phyloP scores from a whole-genome alignment of 2,113 vertebrate genomes.

The Choloepus hoffmanni region DNA sequence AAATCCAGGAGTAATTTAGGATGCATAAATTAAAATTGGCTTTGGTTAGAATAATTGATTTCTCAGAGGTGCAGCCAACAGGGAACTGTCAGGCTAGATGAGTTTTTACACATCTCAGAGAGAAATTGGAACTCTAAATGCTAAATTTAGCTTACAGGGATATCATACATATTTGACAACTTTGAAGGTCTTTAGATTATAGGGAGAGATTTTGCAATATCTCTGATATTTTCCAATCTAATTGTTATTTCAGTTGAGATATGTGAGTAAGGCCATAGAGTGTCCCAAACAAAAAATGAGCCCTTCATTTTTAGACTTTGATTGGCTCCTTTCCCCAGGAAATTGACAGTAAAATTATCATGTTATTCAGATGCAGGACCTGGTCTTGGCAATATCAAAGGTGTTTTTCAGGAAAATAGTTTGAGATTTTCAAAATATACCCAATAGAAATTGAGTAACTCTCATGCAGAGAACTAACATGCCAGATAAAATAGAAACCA shows the following conservation, averaged over 20 bases:
- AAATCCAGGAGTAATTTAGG: conserved; percentile 80
- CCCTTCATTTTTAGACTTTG: conserved; percentile 47
- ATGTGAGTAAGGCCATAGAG: not conserved
- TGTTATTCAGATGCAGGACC: not conserved
- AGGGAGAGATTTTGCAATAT: conserved; percentile 1
- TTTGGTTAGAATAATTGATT: conserved; percentile 84
- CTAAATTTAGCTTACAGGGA: conserved; percentile 81
- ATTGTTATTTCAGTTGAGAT: conserved; percentile 34
- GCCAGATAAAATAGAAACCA: not conserved
- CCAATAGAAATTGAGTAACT: not conserved
- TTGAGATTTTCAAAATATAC: conserved; percentile 21
- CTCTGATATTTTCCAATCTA: conserved; percentile 20
- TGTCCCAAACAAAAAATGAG: not conserved
- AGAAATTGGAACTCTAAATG: conserved; percentile 81
- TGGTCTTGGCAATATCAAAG: not conserved
- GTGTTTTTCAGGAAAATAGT: not conserved
- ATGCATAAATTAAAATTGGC: conserved; percentile 80
- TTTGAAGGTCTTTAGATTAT: conserved; percentile 69
- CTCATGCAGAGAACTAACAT: conserved; percentile 8
- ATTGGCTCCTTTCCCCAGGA: conserved; percentile 10
- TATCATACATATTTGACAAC: conserved; percentile 66
- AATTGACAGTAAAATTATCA: not conserved
- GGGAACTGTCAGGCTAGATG: conserved; percentile 78
- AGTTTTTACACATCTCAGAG: conserved; percentile 81
- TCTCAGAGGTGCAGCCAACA: conserved; percentile 73